These are phyloP conservation scores for Hydropsyche tenuis DNA, from an alignment of 1,140 invertebrate genomes.

Conservation along the genomic window DNA sequence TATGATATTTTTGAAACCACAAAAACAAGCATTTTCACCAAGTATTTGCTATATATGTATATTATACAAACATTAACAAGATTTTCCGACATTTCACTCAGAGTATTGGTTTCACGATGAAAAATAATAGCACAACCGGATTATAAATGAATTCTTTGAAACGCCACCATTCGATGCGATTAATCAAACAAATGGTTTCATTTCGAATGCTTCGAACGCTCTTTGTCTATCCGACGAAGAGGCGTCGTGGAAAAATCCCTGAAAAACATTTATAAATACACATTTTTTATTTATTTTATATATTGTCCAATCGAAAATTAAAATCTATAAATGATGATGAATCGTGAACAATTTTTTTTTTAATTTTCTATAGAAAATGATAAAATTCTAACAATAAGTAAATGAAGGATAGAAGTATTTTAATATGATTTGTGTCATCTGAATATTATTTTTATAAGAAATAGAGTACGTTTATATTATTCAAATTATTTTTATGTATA, in stretches of 20 bases:
- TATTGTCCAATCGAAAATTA: no score
- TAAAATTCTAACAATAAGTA: no score
- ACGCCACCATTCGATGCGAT: conserved; percentile 8
- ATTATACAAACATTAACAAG: neutral
- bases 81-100: neutral
- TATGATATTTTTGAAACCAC: neutral
- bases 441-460: no score
- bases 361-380: no score
- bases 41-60: neutral
- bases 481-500: no score
- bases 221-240: conserved; percentile 25
- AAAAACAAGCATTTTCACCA: neutral
- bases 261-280: neutral
- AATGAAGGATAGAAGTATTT: no score
- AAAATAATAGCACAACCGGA: conserved; percentile 29
- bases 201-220: conserved; percentile 16
- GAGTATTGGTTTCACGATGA: neutral
- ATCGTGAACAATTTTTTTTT: no score
- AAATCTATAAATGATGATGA: no score
- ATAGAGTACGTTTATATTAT: no score
- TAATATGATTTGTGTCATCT: no score
- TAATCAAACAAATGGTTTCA: conserved; percentile 39
- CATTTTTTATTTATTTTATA: no score
- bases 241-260: neutral
- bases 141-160: conserved; percentile 34